A percentile compares a stretch with the other conserved stretches of the same genome.
Conservation (phyloP, 2,797 vertebrate genomes). For the Sebastes hubbsi region DNA sequence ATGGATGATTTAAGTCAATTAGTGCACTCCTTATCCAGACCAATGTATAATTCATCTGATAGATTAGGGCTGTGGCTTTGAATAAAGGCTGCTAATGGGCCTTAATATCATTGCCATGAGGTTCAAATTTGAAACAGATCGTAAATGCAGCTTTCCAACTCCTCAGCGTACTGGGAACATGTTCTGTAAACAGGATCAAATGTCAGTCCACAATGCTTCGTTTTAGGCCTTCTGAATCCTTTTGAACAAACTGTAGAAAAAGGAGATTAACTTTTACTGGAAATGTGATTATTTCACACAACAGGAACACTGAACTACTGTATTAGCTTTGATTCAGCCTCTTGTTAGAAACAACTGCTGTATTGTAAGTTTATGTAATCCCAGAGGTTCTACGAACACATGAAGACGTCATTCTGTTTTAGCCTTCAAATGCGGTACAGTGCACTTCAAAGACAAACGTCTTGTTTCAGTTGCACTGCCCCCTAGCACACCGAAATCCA, state of each 20-base stretch:
- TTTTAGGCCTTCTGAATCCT: background rate
- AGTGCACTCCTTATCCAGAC: conserved; percentile 74
- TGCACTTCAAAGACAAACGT: background rate
- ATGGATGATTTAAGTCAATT: conserved; percentile 76
- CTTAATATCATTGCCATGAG: conserved; percentile 61
- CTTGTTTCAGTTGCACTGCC: background rate
- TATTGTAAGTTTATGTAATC: background rate
- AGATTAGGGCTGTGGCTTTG: conserved; percentile 77
- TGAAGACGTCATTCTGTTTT: background rate
- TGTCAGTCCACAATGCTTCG: background rate
- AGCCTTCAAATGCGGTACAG: background rate
- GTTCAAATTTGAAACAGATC: conserved; percentile 45
- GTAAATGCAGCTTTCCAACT: conserved; percentile 28
- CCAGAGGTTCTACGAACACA: background rate
- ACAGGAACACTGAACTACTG: background rate
- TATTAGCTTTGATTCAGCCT: conserved; percentile 2
- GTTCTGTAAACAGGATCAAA: conserved; percentile 30
- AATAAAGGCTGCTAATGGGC: conserved; percentile 78
- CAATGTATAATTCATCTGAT: conserved; percentile 84
- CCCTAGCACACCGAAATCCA: background rate
- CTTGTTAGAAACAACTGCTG: background rate
- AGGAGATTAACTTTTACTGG: background rate
- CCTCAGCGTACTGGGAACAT: conserved; percentile 21
- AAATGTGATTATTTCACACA: conserved; percentile 5
- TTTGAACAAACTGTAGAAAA: background rate